phyloP scores from a whole-genome alignment of 2,797 vertebrate species.

The Sardinella longiceps region DNA sequence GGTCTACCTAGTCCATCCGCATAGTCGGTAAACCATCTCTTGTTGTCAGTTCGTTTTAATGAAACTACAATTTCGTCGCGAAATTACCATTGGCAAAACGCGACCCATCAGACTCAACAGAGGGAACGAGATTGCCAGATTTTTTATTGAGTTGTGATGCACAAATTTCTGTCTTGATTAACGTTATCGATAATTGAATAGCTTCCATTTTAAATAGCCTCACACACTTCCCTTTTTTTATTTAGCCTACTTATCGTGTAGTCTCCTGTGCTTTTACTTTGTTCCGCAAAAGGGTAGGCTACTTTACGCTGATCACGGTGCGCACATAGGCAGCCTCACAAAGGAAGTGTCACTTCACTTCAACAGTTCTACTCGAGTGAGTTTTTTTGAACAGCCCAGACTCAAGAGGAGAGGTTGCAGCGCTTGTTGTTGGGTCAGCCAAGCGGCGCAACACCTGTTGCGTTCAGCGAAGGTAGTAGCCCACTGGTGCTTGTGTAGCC shows the following conservation, averaged over 20 bases:
- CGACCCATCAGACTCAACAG: background rate
- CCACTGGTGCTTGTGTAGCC: background rate
- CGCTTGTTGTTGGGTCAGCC: background rate
- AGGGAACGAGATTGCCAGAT: background rate
- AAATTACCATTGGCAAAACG: background rate
- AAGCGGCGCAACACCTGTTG: constrained; percentile 1
- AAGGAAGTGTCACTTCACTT: constrained; percentile 12
- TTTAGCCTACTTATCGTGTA: background rate
- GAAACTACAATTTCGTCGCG: background rate
- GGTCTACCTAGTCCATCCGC: background rate
- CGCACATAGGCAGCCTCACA: background rate
- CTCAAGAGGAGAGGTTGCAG: background rate
- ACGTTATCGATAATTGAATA: background rate
- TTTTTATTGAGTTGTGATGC: background rate
- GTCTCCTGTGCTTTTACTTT: background rate
- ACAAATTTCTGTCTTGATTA: background rate
- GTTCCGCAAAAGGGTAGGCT: constrained; percentile 11
- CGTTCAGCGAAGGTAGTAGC: background rate
- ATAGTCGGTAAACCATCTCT: background rate
- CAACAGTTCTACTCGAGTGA: background rate
- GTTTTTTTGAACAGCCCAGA: background rate
- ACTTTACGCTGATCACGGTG: background rate
- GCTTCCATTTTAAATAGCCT: background rate
- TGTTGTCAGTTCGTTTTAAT: background rate
- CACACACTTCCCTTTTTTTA: background rate